Conservation (phyloP, 2,113 vertebrate species). For the Sinocyclocheilus anshuiensis region DNA sequence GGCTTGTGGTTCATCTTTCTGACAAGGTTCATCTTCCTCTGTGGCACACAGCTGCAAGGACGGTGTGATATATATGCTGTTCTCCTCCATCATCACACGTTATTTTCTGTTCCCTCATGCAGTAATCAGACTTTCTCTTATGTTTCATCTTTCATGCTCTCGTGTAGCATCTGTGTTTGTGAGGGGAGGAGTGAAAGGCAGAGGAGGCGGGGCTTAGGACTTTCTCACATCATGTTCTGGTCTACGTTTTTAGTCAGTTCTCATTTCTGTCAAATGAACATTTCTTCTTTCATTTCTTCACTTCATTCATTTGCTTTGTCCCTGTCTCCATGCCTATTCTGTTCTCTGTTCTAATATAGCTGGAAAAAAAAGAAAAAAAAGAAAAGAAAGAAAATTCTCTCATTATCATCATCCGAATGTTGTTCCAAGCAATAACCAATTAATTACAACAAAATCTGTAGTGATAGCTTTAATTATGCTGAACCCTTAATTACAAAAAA, state of each 20-base stretch:
- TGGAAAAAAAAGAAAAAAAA: neutral
- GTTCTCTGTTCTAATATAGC: neutral
- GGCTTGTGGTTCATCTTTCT: constrained; percentile 11
- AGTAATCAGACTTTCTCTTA: neutral
- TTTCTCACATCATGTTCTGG: neutral
- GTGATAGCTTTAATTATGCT: neutral
- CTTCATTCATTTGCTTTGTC: neutral
- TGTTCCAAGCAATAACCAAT: too few species aligned
- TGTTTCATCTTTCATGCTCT: neutral
- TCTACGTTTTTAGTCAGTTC: neutral
- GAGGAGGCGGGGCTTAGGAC: neutral
- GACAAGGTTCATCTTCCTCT: neutral
- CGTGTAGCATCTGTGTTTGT: neutral
- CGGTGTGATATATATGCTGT: neutral
- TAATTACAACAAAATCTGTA: too few species aligned
- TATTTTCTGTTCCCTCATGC: neutral
- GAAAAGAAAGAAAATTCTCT: too few species aligned
- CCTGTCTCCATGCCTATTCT: neutral
- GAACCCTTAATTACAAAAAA: neutral
- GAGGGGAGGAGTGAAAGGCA: neutral
- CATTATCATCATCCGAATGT: too few species aligned
- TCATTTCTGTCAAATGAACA: neutral
- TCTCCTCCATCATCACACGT: neutral
- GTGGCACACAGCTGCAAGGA: constrained; percentile 8
- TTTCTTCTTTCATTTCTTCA: neutral